Percentiles rank a stretch among this genome's conserved stretches.
These are phyloP conservation scores for Phymastichus coffea DNA, from an alignment of 1,140 invertebrate genomes.

Conservation along the genomic window DNA sequence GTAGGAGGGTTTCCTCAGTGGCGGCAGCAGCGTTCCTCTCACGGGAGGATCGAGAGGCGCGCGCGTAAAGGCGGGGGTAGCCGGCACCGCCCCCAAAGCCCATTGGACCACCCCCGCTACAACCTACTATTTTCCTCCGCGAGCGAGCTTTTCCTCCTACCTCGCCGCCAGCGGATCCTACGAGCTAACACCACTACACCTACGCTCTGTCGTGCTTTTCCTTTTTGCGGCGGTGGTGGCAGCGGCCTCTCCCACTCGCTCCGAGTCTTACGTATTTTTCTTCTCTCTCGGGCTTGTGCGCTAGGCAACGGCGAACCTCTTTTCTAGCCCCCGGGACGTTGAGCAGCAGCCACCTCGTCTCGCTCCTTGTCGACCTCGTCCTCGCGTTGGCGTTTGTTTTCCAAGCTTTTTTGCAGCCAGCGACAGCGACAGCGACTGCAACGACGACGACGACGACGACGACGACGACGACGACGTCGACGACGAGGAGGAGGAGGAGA, in stretches of 20 bases:
- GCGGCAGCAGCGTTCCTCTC: background rate
- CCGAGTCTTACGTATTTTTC: constrained; percentile 18
- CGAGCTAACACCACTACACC: background rate
- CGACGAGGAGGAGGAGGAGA: background rate
- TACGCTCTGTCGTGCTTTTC: background rate
- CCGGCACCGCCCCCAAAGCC: too few relatives aligned
- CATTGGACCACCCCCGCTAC: background rate
- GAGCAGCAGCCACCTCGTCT: background rate
- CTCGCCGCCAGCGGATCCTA: constrained; percentile 23
- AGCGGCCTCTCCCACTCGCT: background rate
- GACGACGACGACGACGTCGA: background rate
- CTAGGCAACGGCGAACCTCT: constrained; percentile 11
- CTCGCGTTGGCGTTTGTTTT: background rate
- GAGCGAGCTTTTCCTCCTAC: constrained; percentile 17
- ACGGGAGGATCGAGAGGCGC: constrained; percentile 16
- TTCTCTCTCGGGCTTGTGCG: constrained; percentile 2
- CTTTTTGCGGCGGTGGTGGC: background rate
- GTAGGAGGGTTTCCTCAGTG: constrained; percentile 28
- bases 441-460: too few relatives aligned
- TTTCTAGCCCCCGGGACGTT: constrained; percentile 7
- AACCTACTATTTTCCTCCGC: background rate
- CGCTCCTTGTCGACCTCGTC: background rate
- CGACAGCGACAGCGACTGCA: background rate
- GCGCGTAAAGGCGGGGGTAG: background rate
- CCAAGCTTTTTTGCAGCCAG: background rate